Percentiles rank a stretch among this genome's conserved stretches.
phyloP scores from a whole-genome alignment of 2,888 invertebrate genomes.

The Achlya flavicornis region DNA sequence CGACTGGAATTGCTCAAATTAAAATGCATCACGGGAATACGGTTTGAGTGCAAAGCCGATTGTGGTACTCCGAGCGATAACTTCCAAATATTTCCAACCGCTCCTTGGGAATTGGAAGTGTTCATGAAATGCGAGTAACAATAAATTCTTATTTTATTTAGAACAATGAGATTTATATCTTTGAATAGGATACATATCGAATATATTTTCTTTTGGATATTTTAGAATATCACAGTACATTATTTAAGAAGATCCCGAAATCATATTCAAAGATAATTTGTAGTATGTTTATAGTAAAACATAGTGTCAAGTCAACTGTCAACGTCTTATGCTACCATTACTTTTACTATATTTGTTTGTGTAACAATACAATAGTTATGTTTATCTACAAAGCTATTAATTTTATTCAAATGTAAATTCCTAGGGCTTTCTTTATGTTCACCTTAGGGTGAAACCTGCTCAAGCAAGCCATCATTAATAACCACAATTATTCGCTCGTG shows the following conservation, averaged over 20 bases:
- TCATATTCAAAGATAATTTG: no score
- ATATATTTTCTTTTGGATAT: neutral
- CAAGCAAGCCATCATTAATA: conserved; percentile 8
- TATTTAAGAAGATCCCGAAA: no score
- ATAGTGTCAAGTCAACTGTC: no score
- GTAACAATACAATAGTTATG: no score
- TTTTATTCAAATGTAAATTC: no score
- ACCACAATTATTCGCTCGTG: conserved; percentile 15
- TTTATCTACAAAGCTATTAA: no score
- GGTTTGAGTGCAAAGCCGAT: conserved; percentile 25
- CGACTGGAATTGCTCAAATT: conserved; percentile 39
- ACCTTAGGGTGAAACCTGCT: neutral
- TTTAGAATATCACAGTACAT: neutral
- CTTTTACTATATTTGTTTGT: no score
- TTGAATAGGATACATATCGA: neutral
- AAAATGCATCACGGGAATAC: conserved; percentile 32
- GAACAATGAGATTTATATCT: neutral
- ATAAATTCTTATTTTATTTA: neutral
- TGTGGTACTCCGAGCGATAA: conserved; percentile 24
- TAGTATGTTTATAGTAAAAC: no score
- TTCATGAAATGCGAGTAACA: neutral
- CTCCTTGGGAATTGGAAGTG: neutral
- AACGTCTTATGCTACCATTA: no score
- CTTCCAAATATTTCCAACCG: conserved; percentile 14
- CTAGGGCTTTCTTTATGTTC: neutral